phyloP scores from a whole-genome alignment of 2,888 invertebrate genomes.

The Drosophila bunnanda region DNA sequence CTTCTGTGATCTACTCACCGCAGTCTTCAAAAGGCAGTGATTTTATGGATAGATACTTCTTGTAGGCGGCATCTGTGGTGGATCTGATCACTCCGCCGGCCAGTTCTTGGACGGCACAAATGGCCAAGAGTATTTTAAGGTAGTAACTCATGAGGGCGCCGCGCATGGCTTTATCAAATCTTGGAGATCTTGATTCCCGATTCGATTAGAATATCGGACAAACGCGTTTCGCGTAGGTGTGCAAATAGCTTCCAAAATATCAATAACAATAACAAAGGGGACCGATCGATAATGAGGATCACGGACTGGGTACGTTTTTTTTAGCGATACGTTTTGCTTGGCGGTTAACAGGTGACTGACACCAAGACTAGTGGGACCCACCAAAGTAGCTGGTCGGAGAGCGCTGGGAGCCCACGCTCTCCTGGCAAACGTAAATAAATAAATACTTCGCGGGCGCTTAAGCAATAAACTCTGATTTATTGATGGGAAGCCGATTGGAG shows the following conservation, averaged over 20 bases:
- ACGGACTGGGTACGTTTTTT: constrained; percentile 20
- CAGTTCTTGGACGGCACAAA: constrained; percentile 45
- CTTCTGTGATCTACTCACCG: constrained; percentile 64
- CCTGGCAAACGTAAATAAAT: constrained; percentile 45
- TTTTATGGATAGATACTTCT: constrained; percentile 50
- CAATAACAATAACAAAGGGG: constrained; percentile 51
- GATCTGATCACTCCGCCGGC: constrained; percentile 23
- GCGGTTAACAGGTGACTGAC: constrained; percentile 58
- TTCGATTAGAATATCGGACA: constrained; percentile 57
- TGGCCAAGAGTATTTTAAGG: constrained; percentile 62
- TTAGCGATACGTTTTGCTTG: constrained; percentile 54
- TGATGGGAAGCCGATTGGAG: constrained; percentile 41
- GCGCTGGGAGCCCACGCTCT: constrained; percentile 11
- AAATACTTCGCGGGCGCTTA: constrained; percentile 59
- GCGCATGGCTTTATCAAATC: constrained; percentile 62
- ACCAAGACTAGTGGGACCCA: constrained; percentile 28
- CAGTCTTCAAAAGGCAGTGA: constrained; percentile 81
- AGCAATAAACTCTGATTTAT: constrained; percentile 70
- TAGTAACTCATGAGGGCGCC: constrained; percentile 57
- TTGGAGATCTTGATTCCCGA: constrained; percentile 39
- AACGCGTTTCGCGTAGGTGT: constrained; percentile 26
- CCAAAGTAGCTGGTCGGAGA: constrained; percentile 29
- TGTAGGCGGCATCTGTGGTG: constrained; percentile 45
- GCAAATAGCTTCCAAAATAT: constrained; percentile 24
- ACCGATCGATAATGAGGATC: constrained; percentile 56